Base-by-base conservation (phyloP, 2,113 vertebrate species). In the Hystrix cristata region DNA sequence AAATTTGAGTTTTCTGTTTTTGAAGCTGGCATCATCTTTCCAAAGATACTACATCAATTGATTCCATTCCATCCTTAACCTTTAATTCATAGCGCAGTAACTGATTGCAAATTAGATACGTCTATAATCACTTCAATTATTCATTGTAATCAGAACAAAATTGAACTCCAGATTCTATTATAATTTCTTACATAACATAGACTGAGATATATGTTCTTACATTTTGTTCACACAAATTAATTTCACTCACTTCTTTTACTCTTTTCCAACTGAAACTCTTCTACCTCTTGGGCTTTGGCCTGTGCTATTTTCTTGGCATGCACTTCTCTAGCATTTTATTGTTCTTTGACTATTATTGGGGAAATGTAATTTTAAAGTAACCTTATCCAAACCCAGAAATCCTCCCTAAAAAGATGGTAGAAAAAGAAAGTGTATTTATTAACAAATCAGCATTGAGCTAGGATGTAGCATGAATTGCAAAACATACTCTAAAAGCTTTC, bases 51-150 rank as follows among this genome's bases (percentile, higher is more conserved):
- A 1, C 4, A 71, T 0, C 31, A 93, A 55, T 16, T 76, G 25
- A 25, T 53, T 53, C 10, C 43, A 7, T 95, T 91, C 27, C 5
- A 71, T 59, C 43, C 25, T 84, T 91, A 86, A 53, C 21, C 29
- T 38, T 81, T 92, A 94, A 91, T 91, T 95, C 67, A 88, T 91
- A 89, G 21, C 31, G 81, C 9, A 60, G 59, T 16, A 86, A 60
- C 15, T 89, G 18, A 19, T 25, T 82, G 55, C 34, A 89, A 96
- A 72, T 81, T 87, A 62, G 69, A 88, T 84, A 34, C 8, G 88
- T 55, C 16, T 43, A 27, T 64, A 91, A 85, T 76, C 23, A 88
- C 43, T 79, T 83, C 18, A 97, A 53, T 29, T 69, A 62, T 48
- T 79, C 43, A 87, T 12, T 80, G 29, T 51, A 92, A 92, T 16